phyloP scores from a whole-genome alignment of 1,140 invertebrate genomes.

The Halictus rubicundus region DNA sequence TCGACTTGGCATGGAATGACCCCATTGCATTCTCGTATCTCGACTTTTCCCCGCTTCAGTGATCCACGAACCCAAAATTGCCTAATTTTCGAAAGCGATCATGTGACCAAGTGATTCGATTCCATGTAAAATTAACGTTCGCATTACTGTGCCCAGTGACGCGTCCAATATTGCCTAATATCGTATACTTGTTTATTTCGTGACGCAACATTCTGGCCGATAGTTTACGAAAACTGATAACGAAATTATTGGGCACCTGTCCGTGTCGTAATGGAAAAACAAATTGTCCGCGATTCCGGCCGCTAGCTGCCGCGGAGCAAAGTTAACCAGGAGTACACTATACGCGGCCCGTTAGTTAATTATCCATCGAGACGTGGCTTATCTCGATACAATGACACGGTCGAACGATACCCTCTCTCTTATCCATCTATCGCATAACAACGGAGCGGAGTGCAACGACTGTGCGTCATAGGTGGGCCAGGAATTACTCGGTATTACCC shows the following conservation, averaged over 20 bases:
- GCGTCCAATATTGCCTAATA: background rate
- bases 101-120: no score
- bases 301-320: background rate
- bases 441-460: background rate
- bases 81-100: no score
- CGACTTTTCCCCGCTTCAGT: no score
- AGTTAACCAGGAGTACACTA: background rate
- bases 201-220: background rate
- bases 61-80: no score
- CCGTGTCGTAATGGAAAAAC: slow-evolving; percentile 1
- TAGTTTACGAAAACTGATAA: slow-evolving; percentile 1
- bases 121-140: background rate
- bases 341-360: background rate
- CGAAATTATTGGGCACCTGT: background rate
- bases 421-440: slow-evolving; percentile 3
- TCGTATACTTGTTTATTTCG: background rate
- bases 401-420: background rate
- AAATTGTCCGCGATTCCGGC: background rate
- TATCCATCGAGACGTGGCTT: slow-evolving; percentile 5
- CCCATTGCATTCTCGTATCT: no score
- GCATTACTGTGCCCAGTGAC: background rate
- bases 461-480: background rate
- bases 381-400: slow-evolving; percentile 3
- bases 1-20: no score
- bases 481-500: slow-evolving; percentile 3